Conservation (phyloP, 2,113 vertebrate genomes). For the Sarotherodon lohbergeri region DNA sequence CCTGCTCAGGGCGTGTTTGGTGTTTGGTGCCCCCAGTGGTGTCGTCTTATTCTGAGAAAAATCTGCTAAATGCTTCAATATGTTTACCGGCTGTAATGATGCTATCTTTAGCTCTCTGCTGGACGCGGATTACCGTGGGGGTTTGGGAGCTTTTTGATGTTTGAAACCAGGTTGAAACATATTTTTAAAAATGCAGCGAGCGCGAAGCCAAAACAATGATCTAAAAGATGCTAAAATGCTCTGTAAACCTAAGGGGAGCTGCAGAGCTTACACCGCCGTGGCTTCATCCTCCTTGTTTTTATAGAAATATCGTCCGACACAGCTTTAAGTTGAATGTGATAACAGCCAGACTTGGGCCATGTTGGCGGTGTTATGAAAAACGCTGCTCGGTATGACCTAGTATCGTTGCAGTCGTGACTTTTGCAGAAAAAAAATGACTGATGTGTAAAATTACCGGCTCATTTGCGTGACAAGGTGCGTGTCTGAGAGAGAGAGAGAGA, state of each 20-base stretch:
- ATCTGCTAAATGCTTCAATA: background rate
- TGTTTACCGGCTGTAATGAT: background rate
- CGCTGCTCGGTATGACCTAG: background rate
- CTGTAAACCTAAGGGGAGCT: background rate
- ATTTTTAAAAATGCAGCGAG: background rate
- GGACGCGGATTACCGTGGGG: background rate
- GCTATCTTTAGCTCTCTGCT: background rate
- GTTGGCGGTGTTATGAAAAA: background rate
- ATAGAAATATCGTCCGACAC: background rate
- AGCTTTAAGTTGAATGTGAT: background rate
- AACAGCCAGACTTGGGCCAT: background rate
- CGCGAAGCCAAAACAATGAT: background rate
- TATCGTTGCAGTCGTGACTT: background rate
- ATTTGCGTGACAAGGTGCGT: slow-evolving; percentile 34
- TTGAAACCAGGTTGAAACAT: background rate
- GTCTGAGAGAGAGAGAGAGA: slow-evolving; percentile 6
- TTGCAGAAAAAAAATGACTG: background rate
- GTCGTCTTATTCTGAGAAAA: background rate
- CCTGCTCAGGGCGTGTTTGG: background rate
- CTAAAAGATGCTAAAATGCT: background rate
- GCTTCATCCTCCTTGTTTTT: background rate
- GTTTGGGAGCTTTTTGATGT: background rate
- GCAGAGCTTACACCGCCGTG: background rate
- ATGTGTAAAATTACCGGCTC: background rate
- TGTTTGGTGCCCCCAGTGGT: background rate